Percentiles rank a stretch among this genome's conserved stretches.
Conservation (phyloP, 2,797 vertebrate genomes). For the Lutjanus campechanus region DNA sequence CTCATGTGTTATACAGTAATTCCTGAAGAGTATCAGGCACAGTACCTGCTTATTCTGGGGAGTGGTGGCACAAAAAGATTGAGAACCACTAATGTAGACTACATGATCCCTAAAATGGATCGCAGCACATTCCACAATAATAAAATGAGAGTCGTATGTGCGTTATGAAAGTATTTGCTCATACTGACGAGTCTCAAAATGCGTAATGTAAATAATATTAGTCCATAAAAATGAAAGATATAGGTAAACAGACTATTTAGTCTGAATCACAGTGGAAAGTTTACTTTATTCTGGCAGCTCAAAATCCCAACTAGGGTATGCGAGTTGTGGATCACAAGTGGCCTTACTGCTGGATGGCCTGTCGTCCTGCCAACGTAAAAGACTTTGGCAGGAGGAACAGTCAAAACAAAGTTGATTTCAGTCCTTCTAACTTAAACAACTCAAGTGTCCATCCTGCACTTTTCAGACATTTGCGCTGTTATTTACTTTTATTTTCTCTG, state of each 20-base stretch:
- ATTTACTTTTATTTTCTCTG: conserved; percentile 28
- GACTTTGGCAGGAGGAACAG: conserved; percentile 16
- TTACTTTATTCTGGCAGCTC: conserved; percentile 23
- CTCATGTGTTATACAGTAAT: too few relatives aligned
- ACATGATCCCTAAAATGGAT: not conserved
- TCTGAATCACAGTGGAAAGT: conserved; percentile 37
- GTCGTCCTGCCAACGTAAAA: conserved; percentile 22
- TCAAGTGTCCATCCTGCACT: not conserved
- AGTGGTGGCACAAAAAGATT: too few relatives aligned
- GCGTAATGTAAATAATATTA: not conserved
- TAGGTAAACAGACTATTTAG: conserved; percentile 39
- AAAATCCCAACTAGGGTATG: conserved; percentile 4
- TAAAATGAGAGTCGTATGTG: not conserved
- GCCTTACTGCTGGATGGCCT: not conserved
- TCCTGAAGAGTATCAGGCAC: too few relatives aligned
- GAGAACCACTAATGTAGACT: not conserved
- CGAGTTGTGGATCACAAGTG: conserved; percentile 11
- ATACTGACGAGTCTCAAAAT: not conserved
- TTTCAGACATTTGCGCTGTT: not conserved
- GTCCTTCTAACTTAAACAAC: conserved; percentile 49
- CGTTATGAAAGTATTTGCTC: not conserved
- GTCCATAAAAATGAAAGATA: conserved; percentile 19
- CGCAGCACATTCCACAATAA: not conserved
- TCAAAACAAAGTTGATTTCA: conserved; percentile 60
- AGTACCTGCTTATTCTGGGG: too few relatives aligned